Evolutionary conservation across 2,797 vertebrate species (phyloP), one percentile per base, ranked within the genome.

Genomic region (Myotis myotis): DNA sequence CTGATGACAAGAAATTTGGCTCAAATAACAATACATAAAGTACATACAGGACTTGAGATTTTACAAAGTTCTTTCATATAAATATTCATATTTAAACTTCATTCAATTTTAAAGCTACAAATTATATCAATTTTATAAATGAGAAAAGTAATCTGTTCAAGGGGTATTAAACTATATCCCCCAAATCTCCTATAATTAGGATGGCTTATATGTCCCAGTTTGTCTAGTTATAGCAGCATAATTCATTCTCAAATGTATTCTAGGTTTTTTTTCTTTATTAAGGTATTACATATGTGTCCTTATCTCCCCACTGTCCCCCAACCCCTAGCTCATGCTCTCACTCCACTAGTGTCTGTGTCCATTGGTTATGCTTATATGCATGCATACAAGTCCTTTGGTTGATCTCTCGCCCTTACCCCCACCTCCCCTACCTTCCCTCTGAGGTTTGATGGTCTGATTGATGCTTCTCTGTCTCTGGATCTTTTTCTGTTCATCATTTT

Each of bases 121-220:
- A 23, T 38, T 70, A 74, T 38, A 6, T 5, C 16, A 55, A 36
- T 82, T 88, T 94, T 88, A 84, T 28, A 94, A 92, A 60, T 84
- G 53, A 85, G 76, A 83, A 94, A 93, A 84, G 15, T 64, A 64
- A 64, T 83, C 44, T 93, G 6, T 74, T 85, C 51, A 76, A 91
- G 72, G 80, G 28, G 64, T 19, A 90, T 44, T 55, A 87, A 44
- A 17, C 74, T 90, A 1, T 53, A 75, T 74, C 33, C 25, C 15
- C 28, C 71, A 95, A 74, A 93, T 60, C 23, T 74, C 25, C 28
- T 17, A 0, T 19, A 89, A 38, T 62, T 70, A 28, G 23, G 9
- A 25, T 75, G 20, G 10, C 25, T 76, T 89, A 11, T 33, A 47
- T 75, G 25, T 44, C 7, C 15, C 23, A 23, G 19, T 81, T 88